Percentiles rank a stretch among this genome's conserved stretches.
These are phyloP conservation scores for Trichechus manatus DNA, from an alignment of 2,113 vertebrate species.

Conservation along the genomic window DNA sequence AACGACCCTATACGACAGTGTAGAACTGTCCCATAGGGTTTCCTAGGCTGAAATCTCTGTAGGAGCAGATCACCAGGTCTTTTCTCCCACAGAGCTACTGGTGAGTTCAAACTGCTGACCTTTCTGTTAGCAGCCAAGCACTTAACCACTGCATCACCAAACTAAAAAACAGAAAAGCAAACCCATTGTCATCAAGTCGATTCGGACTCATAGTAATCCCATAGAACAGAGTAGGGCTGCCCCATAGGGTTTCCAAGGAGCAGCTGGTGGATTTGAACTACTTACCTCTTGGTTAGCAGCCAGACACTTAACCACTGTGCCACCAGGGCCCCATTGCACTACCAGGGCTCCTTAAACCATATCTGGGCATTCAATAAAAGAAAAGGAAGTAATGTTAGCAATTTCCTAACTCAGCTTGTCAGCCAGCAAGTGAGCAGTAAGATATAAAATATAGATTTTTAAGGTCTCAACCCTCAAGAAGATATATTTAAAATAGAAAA, in stretches of 20 bases:
- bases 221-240: too few species aligned
- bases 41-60: neutral
- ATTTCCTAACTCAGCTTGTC: neutral
- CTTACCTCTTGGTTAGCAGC: neutral
- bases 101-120: too few species aligned
- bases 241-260: neutral
- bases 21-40: neutral
- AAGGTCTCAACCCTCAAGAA: neutral
- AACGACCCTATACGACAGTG: too few species aligned
- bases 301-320: too few species aligned
- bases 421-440: neutral
- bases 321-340: neutral
- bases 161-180: too few species aligned
- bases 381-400: neutral
- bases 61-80: too few species aligned
- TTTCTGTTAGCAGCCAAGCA: too few species aligned
- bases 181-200: too few species aligned
- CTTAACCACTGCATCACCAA: too few species aligned
- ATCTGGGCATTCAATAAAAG: neutral
- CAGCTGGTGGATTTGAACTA: neutral
- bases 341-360: neutral
- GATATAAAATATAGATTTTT: slow-evolving; percentile 7
- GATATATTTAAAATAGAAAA: neutral
- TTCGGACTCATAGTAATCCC: too few species aligned
- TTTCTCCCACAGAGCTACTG: too few species aligned